These are phyloP conservation scores for Choloepus didactylus DNA, from an alignment of 2,797 vertebrate species.

Conservation along the genomic window DNA sequence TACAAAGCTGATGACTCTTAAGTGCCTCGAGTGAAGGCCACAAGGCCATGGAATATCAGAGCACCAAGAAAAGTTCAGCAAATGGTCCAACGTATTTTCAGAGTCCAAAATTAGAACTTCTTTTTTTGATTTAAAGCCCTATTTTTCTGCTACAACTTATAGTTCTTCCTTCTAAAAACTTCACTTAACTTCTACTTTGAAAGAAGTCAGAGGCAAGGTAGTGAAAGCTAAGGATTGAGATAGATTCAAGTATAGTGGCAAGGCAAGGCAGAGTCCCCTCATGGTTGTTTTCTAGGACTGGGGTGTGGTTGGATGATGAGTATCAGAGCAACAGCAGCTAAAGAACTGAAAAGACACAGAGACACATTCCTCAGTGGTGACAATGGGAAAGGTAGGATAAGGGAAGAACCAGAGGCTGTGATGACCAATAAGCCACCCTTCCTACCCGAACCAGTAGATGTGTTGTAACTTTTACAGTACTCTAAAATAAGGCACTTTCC, in stretches of 20 bases:
- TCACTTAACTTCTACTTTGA: constrained; percentile 77
- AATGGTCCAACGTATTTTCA: constrained; percentile 79
- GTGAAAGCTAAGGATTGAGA: background rate
- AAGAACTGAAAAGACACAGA: background rate
- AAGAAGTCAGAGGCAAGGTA: constrained; percentile 53
- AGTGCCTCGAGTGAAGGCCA: constrained; percentile 83
- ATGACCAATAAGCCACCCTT: background rate
- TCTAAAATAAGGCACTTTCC: background rate
- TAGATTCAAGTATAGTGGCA: background rate
- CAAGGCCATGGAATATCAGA: constrained; percentile 76
- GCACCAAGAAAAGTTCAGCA: constrained; percentile 82
- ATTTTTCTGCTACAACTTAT: constrained; percentile 78
- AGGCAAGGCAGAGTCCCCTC: background rate
- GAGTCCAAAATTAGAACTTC: constrained; percentile 81
- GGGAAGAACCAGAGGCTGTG: background rate
- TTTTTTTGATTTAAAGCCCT: constrained; percentile 79
- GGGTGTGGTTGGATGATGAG: background rate
- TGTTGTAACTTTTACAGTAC: background rate
- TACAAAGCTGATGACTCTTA: constrained; percentile 81
- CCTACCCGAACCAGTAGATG: background rate
- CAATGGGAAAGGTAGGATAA: background rate
- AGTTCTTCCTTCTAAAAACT: constrained; percentile 77
- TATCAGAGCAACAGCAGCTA: background rate
- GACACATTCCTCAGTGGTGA: background rate
- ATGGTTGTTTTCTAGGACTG: background rate